A percentile compares a stretch with the other conserved stretches of the same genome.
These are phyloP conservation scores for Abrostola triplasia DNA, from an alignment of 2,888 invertebrate genomes.

Conservation along the genomic window DNA sequence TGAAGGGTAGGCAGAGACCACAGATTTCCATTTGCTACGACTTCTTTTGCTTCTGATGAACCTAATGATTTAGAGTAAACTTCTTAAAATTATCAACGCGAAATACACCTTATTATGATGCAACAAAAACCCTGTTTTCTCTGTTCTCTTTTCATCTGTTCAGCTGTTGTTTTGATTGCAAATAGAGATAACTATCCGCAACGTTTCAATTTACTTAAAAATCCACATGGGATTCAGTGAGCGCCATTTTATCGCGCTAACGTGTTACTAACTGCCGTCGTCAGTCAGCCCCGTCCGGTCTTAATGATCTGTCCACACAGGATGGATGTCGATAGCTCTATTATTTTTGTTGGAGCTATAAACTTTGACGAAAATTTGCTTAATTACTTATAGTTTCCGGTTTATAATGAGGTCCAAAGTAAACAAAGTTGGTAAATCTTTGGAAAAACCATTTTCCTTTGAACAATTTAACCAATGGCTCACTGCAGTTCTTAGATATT, in stretches of 20 bases:
- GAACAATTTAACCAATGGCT: background rate
- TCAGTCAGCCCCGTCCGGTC: constrained; percentile 67
- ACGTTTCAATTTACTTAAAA: background rate
- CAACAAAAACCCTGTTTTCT: too few relatives aligned
- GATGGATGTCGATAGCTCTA: constrained; percentile 69
- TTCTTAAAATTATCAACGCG: too few relatives aligned
- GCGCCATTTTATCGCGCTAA: constrained; percentile 67
- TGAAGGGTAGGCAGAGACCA: too few relatives aligned
- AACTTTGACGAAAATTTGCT: constrained; percentile 32
- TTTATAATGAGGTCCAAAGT: background rate
- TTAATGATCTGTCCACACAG: constrained; percentile 78
- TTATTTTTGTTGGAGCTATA: constrained; percentile 50
- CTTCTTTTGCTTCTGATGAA: too few relatives aligned
- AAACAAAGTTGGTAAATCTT: background rate
- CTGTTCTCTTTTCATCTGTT: too few relatives aligned
- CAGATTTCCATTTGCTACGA: too few relatives aligned
- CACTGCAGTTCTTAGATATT: too few relatives aligned
- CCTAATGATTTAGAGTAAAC: too few relatives aligned
- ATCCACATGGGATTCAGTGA: constrained; percentile 4
- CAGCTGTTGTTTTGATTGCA: background rate
- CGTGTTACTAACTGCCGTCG: constrained; percentile 64
- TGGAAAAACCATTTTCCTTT: background rate
- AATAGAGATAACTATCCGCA: background rate
- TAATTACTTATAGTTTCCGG: constrained; percentile 26
- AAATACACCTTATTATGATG: too few relatives aligned